These are phyloP conservation scores for Aporophyla nigra DNA, from an alignment of 2,888 invertebrate genomes.

Conservation along the genomic window DNA sequence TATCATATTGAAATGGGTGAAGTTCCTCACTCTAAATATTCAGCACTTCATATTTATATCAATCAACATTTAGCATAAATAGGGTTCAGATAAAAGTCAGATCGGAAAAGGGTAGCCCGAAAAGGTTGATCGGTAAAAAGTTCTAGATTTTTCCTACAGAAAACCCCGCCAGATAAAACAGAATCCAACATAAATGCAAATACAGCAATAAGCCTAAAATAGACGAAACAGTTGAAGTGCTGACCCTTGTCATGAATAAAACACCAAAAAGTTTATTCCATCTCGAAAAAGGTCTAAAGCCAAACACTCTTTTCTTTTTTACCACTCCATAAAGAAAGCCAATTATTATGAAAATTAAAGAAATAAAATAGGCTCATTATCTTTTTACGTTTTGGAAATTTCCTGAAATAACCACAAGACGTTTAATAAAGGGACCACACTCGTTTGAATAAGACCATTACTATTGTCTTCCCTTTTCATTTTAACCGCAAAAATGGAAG, in stretches of 20 bases:
- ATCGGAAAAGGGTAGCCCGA: constrained; percentile 29
- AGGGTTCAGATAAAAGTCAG: constrained; percentile 19
- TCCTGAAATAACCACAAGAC: constrained; percentile 50
- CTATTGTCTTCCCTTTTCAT: constrained; percentile 76
- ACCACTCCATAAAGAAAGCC: constrained; percentile 43
- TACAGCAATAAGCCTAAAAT: constrained; percentile 36
- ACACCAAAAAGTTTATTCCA: constrained; percentile 35
- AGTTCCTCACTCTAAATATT: neutral
- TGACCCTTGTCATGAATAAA: constrained; percentile 56
- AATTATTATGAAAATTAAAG: constrained; percentile 61
- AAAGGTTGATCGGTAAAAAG: constrained; percentile 36
- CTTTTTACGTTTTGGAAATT: constrained; percentile 54
- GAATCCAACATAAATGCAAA: constrained; percentile 51
- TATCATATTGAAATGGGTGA: neutral
- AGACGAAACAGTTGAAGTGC: constrained; percentile 47
- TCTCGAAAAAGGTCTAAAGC: constrained; percentile 39
- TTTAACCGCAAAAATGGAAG: constrained; percentile 71
- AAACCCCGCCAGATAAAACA: constrained; percentile 22
- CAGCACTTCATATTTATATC: constrained; percentile 15
- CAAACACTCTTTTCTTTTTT: constrained; percentile 26
- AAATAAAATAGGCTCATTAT: constrained; percentile 60
- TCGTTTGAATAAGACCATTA: constrained; percentile 70
- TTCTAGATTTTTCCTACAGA: constrained; percentile 47
- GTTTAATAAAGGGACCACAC: constrained; percentile 73
- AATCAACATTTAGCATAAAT: constrained; percentile 24